Evolutionary conservation across 1,140 invertebrate species (phyloP).

Genomic region (Anastrepha obliqua): DNA sequence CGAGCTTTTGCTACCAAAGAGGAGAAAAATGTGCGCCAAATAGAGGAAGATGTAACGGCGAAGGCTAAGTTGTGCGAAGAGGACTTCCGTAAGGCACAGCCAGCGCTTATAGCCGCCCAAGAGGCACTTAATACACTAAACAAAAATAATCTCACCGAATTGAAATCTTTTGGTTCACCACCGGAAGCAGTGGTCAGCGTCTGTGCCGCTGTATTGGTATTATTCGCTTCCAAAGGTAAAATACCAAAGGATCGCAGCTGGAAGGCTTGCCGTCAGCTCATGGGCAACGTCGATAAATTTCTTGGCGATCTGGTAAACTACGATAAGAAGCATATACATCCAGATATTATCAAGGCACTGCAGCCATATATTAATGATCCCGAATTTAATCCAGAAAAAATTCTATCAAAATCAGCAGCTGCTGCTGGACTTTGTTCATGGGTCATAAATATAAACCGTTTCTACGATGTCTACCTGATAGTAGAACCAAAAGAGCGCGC

Average conservation of each 20-base stretch:
- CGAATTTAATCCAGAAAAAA: constrained; percentile 91
- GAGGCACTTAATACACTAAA: constrained; percentile 94
- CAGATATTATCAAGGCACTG: constrained; percentile 86
- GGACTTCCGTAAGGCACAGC: constrained; percentile 93
- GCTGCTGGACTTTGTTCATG: constrained; percentile 94
- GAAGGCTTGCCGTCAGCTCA: constrained; percentile 92
- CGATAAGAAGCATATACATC: constrained; percentile 95
- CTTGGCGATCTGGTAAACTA: constrained; percentile 89
- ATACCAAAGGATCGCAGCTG: constrained; percentile 94
- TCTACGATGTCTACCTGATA: constrained; percentile 93
- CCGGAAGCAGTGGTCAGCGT: constrained; percentile 90
- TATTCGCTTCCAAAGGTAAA: constrained; percentile 90
- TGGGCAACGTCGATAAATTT: constrained; percentile 89
- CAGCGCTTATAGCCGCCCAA: constrained; percentile 90
- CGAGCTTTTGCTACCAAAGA: constrained; percentile 88
- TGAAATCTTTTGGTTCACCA: constrained; percentile 93
- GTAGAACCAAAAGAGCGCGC: constrained; percentile 91
- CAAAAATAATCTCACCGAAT: constrained; percentile 94
- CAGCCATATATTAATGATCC: constrained; percentile 78
- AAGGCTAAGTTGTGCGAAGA: constrained; percentile 91
- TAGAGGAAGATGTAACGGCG: constrained; percentile 89
- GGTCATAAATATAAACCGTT: constrained; percentile 94
- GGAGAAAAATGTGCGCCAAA: constrained; percentile 91
- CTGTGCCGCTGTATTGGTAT: constrained; percentile 89
- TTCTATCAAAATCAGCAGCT: constrained; percentile 88